Base-by-base conservation (phyloP, 1,140 invertebrate genomes). In the Neocloeon triangulifer region DNA sequence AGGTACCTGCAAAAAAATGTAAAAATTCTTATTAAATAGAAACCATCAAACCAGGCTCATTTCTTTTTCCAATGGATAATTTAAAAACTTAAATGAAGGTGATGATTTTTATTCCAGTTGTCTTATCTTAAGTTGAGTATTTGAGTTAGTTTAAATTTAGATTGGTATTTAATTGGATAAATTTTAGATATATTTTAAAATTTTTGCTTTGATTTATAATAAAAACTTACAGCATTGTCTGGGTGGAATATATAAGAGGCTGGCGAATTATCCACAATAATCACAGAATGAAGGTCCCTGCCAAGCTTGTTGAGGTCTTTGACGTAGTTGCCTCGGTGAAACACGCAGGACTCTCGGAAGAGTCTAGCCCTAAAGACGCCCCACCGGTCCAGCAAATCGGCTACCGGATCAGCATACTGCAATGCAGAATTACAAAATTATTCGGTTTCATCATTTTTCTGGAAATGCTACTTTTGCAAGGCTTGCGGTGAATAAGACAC, bases 211-310 rank as follows among this genome's bases (percentile, higher is more conserved):
- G n/a, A n/a, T n/a, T n/a, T n/a, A n/a, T n/a, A n/a, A n/a, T n/a
- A 6, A 9, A 29, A n/a, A 75, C 80, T 81, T 61, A 97, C 91
- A 53, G 94, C 92, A 67, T 98, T 97, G 55, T 97, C 85, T 52
- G 94, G 92, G 74, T 99, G 95, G 74, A 99, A 99, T 63, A 96
- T 92, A 62, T 98, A 99, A 37, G 88, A 95, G 45, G 89, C 92
- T 44, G 94, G 94, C 44, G 91, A 97, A 64, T 99, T 99, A 64
- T 99, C 95, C 39, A 99, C 80, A 49, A 99, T 99, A 46, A 98
- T 75, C 48, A 97, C 89, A 58, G 89, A 77, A 45, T 86, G 74
- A 47, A 98, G 66, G 58, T 96, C 89, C 40, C 95, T 66, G 25
- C 95, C 95, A 40, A 99, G 61, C 52, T 88, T 82, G 61, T 91